phyloP scores from a whole-genome alignment of 2,797 vertebrate species.

The Bovichtus diacanthus region DNA sequence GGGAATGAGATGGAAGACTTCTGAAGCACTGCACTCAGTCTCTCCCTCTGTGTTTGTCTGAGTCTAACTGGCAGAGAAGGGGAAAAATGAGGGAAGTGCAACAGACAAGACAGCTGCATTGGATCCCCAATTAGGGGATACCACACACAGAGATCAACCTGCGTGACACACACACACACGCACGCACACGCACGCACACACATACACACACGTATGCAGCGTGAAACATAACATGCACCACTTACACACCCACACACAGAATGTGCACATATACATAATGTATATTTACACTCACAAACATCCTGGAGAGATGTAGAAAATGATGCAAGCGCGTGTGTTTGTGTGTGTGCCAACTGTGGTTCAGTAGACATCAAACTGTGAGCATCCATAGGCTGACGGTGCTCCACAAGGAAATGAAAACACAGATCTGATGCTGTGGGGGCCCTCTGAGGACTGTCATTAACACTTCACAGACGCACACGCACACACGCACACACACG shows the following conservation, averaged over 20 bases:
- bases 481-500: conserved; percentile 15
- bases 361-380: conserved; percentile 74
- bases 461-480: conserved; percentile 72
- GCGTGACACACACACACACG: background rate
- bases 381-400: conserved; percentile 69
- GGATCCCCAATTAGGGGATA: conserved; percentile 74
- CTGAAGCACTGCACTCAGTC: conserved; percentile 39
- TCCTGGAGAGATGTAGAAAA: conserved; percentile 42
- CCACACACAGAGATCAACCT: conserved; percentile 65
- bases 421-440: conserved; percentile 72
- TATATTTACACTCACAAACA: conserved; percentile 28
- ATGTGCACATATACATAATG: conserved; percentile 25
- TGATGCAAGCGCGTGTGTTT: background rate
- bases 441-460: conserved; percentile 79
- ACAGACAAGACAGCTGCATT: conserved; percentile 70
- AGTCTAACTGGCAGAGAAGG: conserved; percentile 57
- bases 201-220: background rate
- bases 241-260: conserved; percentile 19
- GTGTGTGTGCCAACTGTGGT: conserved; percentile 16
- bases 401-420: conserved; percentile 68
- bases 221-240: conserved; percentile 1
- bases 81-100: conserved; percentile 47
- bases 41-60: conserved; percentile 56
- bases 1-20: conserved; percentile 50
- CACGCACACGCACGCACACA: background rate